phyloP scores from a whole-genome alignment of 1,140 invertebrate species.

The Drosophila ironensis region DNA sequence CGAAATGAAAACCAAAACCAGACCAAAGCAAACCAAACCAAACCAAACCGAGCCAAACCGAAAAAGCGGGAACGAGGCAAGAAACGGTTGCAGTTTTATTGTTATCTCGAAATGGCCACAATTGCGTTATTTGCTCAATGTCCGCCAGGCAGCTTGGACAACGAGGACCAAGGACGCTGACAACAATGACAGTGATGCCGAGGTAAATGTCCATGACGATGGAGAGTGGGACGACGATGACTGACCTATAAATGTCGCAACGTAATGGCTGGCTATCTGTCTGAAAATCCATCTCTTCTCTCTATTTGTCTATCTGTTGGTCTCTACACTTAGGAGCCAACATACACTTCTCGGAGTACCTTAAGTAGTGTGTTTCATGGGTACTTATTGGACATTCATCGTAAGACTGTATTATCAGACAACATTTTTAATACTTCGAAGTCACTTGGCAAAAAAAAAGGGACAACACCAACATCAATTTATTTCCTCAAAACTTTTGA shows the following conservation, averaged over 20 bases:
- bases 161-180: conserved; percentile 20
- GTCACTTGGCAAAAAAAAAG: too few species aligned
- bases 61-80: conserved; percentile 1
- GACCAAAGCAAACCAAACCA: conserved; percentile 16
- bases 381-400: too few species aligned
- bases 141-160: conserved; percentile 21
- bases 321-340: too few species aligned
- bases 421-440: too few species aligned
- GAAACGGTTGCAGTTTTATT: conserved; percentile 69
- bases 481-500: too few species aligned
- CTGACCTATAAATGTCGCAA: conserved; percentile 50
- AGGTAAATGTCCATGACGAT: conserved; percentile 29
- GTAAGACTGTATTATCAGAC: too few species aligned
- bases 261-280: conserved; percentile 42
- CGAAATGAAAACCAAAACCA: conserved; percentile 25
- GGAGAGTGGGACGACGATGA: conserved; percentile 23
- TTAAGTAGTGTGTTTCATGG: too few species aligned
- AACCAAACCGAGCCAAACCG: conserved; percentile 15
- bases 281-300: conserved; percentile 20
- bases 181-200: conserved; percentile 37
- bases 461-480: too few species aligned
- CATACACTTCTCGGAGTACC: too few species aligned
- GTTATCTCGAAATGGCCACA: conserved; percentile 75
- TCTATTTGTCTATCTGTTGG: conserved; percentile 28
- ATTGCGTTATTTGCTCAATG: conserved; percentile 72